Base-by-base conservation (phyloP, 2,888 invertebrate genomes). In the Spodoptera littoralis region DNA sequence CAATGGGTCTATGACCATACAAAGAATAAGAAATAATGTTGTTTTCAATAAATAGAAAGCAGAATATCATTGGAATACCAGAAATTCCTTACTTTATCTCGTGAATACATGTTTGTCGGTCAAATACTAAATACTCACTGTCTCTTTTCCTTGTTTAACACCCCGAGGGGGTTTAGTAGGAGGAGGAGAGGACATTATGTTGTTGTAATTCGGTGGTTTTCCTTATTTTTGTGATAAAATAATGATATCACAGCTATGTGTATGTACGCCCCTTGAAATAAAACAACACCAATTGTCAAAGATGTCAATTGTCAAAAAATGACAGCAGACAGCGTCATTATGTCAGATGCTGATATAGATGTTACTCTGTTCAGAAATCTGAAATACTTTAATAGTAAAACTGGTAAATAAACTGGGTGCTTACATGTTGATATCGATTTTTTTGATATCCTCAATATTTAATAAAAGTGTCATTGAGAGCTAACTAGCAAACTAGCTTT, bases 161-260 rank as follows among this genome's bases (percentile, higher is more conserved):
- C 98, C 98, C 85, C 98, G 95, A 24, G 98, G 98, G 83, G 98
- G 98, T 89, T 98, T 98, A 30, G 97, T 96, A 55, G 98, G 97
- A 73, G 97, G 97, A 76, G 96, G 95, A 56, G 95, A 94, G 79
- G 96, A 95, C 96, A 96, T 96, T 77, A 75, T 72, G 8, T 60
- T 45, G 11, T 47, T 52, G 12, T 5, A 50, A 22, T 49, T 62
- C 43, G 13, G 22, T 57, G n/a, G 11, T 74, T 73, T 71, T 70
- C 72, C 70, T 67, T 69, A 67, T 58, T 73, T 75, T 69, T 46
- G 24, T 36, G 43, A 45, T 58, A 71, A 52, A 60, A 51, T 18
- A 30, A 11, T 22, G 4, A n/a, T 46, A 46, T 2, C 49, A 69
- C 13, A 36, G 9, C 1, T 36, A 36, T 36, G 6, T 71, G 58